phyloP scores from a whole-genome alignment of 1,140 invertebrate species.

The Zaprionus vittiger region DNA sequence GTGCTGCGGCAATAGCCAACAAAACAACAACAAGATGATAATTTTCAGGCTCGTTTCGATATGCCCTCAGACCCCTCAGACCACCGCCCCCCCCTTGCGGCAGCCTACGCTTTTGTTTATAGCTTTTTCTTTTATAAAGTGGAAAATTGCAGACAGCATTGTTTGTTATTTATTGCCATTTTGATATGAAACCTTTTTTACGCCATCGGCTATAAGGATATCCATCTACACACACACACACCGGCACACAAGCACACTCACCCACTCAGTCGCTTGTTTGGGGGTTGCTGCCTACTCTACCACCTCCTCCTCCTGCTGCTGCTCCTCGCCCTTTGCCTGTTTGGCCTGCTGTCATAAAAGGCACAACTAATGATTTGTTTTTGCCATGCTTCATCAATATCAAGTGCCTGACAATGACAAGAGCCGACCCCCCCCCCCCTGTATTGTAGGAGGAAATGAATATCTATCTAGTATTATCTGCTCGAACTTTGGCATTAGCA shows the following conservation, averaged over 20 bases:
- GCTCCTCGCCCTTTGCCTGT: conserved; percentile 7
- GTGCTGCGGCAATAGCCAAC: conserved; percentile 24
- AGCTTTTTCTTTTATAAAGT: conserved; percentile 78
- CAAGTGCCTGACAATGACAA: conserved; percentile 62
- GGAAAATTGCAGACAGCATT: conserved; percentile 81
- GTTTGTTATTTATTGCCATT: conserved; percentile 82
- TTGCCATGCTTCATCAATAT: conserved; percentile 55
- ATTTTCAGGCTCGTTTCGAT: conserved; percentile 69
- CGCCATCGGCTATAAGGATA: conserved; percentile 29
- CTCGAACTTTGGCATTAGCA: conserved; percentile 34
- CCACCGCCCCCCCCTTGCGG: not conserved
- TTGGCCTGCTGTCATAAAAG: conserved; percentile 64
- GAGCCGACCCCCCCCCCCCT: not conserved
- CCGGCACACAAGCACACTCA: not conserved
- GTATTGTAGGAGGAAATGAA: not conserved
- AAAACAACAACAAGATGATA: conserved; percentile 73
- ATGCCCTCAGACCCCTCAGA: not conserved
- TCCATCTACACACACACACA: conserved; percentile 15
- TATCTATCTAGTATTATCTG: not conserved
- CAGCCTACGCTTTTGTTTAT: conserved; percentile 64
- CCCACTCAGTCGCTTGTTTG: conserved; percentile 22
- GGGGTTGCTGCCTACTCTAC: not conserved
- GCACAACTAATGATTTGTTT: conserved; percentile 55
- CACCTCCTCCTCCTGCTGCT: not conserved
- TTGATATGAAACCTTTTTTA: conserved; percentile 76